These are phyloP conservation scores for Drosophila formosana DNA, from an alignment of 2,888 invertebrate species.

Conservation along the genomic window DNA sequence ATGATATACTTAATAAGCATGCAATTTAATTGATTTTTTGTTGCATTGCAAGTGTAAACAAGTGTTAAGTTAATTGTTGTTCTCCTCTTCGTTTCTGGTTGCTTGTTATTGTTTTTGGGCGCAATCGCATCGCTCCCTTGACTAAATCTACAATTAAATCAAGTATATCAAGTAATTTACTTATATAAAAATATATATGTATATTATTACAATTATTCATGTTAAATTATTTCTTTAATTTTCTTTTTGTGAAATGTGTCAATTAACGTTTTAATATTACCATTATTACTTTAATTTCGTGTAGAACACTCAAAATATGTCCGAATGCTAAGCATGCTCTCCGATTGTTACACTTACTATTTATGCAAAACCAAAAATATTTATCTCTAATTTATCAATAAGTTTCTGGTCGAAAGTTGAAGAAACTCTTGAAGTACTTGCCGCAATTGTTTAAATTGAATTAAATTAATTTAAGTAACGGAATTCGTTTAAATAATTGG, in stretches of 20 bases:
- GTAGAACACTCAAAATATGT: slow-evolving; percentile 71
- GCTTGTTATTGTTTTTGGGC: slow-evolving; percentile 41
- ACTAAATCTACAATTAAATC: slow-evolving; percentile 63
- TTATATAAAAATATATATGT: slow-evolving; percentile 73
- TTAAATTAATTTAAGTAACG: slow-evolving; percentile 71
- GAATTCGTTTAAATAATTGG: slow-evolving; percentile 69
- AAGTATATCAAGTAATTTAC: slow-evolving; percentile 62
- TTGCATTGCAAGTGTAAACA: slow-evolving; percentile 73
- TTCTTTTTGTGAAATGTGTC: slow-evolving; percentile 57
- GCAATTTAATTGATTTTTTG: slow-evolving; percentile 32
- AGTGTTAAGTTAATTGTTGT: slow-evolving; percentile 58
- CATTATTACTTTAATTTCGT: slow-evolving; percentile 43
- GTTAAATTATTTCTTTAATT: slow-evolving; percentile 32
- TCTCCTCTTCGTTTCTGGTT: slow-evolving; percentile 21
- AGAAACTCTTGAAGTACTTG: slow-evolving; percentile 56
- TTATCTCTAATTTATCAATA: slow-evolving; percentile 12
- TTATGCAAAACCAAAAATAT: slow-evolving; percentile 23
- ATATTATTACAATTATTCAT: slow-evolving; percentile 20
- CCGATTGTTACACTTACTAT: slow-evolving; percentile 39
- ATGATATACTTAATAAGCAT: slow-evolving; percentile 37
- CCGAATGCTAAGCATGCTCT: slow-evolving; percentile 75
- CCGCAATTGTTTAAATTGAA: slow-evolving; percentile 46
- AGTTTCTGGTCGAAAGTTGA: slow-evolving; percentile 10
- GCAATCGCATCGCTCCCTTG: slow-evolving; percentile 34
- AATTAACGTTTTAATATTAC: slow-evolving; percentile 40